Evolutionary conservation across 2,888 invertebrate species (phyloP).

Genomic region (Eupelmus urozonus): DNA sequence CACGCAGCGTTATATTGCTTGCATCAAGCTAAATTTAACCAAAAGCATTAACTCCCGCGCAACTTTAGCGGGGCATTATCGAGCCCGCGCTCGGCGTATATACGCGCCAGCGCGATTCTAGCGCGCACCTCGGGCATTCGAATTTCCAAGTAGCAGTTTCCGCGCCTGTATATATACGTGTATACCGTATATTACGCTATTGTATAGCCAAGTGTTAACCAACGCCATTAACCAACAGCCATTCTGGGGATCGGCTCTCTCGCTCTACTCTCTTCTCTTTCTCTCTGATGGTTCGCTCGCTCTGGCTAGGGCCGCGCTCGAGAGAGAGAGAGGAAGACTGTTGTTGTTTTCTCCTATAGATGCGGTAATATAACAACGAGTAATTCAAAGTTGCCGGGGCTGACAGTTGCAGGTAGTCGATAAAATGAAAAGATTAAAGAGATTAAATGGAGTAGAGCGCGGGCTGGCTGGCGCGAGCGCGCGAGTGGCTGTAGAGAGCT

Average conservation of each 20-base stretch:
- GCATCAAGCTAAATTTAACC: constrained; percentile 42
- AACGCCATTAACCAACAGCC: constrained; percentile 64
- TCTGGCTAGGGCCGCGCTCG: background rate
- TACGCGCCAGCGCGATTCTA: too few species aligned
- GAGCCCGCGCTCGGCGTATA: too few species aligned
- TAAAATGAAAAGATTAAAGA: constrained; percentile 44
- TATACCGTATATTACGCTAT: constrained; percentile 66
- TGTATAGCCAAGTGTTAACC: constrained; percentile 69
- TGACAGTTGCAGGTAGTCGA: constrained; percentile 47
- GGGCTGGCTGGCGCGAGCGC: background rate
- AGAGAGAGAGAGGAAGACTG: constrained; percentile 16
- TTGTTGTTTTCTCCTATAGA: constrained; percentile 8
- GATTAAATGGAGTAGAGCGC: constrained; percentile 6
- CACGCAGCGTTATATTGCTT: constrained; percentile 24
- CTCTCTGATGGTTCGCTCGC: background rate
- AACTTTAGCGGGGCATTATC: constrained; percentile 19
- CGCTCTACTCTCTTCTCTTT: background rate
- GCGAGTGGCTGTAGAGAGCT: background rate
- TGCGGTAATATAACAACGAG: constrained; percentile 32
- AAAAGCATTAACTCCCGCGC: constrained; percentile 34
- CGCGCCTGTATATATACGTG: constrained; percentile 35
- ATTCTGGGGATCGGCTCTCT: background rate
- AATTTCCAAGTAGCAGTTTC: constrained; percentile 62
- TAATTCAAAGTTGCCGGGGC: constrained; percentile 41
- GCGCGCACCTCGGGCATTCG: constrained; percentile 41